Evolutionary conservation across 1,140 invertebrate genomes (phyloP).

Genomic region (Ladona fulva): DNA sequence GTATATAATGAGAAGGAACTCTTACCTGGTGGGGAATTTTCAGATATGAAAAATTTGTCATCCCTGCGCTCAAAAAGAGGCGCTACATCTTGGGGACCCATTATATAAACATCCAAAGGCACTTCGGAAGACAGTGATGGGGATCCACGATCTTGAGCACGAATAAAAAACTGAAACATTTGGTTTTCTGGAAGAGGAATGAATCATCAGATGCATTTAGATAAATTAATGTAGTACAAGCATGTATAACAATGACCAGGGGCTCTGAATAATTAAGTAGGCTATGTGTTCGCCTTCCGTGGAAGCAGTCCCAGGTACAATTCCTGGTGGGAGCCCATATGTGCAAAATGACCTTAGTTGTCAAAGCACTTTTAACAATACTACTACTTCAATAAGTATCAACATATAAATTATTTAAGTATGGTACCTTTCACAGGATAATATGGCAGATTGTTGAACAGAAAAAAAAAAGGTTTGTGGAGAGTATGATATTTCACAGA

Average conservation of each 20-base stretch:
- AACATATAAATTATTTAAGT: too few relatives aligned
- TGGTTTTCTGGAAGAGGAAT: constrained; percentile 54
- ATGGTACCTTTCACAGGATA: too few relatives aligned
- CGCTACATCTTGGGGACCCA: constrained; percentile 54
- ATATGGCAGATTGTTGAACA: too few relatives aligned
- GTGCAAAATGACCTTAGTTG: too few relatives aligned
- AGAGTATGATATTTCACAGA: too few relatives aligned
- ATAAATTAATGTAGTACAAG: neutral
- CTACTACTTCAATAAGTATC: too few relatives aligned
- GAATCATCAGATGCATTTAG: constrained; percentile 17
- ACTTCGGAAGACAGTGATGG: constrained; percentile 61
- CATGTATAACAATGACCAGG: constrained; percentile 14
- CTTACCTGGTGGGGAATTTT: constrained; percentile 57
- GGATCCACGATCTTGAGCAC: constrained; percentile 67
- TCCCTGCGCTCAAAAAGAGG: constrained; percentile 62
- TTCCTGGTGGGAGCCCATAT: too few relatives aligned
- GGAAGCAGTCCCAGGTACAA: too few relatives aligned
- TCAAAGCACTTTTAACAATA: too few relatives aligned
- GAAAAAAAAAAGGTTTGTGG: too few relatives aligned
- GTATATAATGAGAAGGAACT: neutral
- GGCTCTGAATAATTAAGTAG: too few relatives aligned
- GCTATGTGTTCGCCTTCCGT: too few relatives aligned
- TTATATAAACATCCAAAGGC: constrained; percentile 67
- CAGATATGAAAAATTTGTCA: constrained; percentile 68
- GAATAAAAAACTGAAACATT: constrained; percentile 80